A percentile compares a stretch with the other conserved stretches of the same genome.
Evolutionary conservation across 2,113 vertebrate species (phyloP).

Genomic region (Cynoglossus semilaevis): DNA sequence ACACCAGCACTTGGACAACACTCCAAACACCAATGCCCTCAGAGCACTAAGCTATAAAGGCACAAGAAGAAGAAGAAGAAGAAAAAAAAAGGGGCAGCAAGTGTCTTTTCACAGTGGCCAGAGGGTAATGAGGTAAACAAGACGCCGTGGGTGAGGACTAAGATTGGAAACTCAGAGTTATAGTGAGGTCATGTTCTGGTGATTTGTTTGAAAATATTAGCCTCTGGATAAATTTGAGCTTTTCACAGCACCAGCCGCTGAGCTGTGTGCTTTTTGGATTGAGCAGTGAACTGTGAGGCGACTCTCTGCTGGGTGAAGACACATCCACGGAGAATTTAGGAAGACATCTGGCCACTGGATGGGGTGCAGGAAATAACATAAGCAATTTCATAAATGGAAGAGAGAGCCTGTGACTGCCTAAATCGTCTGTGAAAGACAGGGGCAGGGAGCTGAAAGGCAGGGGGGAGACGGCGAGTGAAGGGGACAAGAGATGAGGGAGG

Average conservation of each 20-base stretch:
- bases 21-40: slow-evolving; percentile 34
- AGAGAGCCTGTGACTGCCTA: slow-evolving; percentile 74
- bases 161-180: slow-evolving; percentile 43
- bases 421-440: slow-evolving; percentile 74
- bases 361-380: slow-evolving; percentile 69
- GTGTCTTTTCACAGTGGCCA: slow-evolving; percentile 50
- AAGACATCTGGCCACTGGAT: slow-evolving; percentile 27
- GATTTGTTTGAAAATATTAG: slow-evolving; percentile 64
- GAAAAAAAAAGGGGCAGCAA: slow-evolving; percentile 42
- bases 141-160: slow-evolving; percentile 54
- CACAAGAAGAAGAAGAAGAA: slow-evolving; percentile 16
- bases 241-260: slow-evolving; percentile 35
- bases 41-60: slow-evolving; percentile 43
- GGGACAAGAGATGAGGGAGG: slow-evolving; percentile 43
- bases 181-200: slow-evolving; percentile 42
- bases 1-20: slow-evolving; percentile 30
- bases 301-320: slow-evolving; percentile 50
- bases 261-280: slow-evolving; percentile 46
- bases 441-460: slow-evolving; percentile 36
- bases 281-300: slow-evolving; percentile 33
- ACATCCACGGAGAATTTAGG: slow-evolving; percentile 60
- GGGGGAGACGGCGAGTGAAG: slow-evolving; percentile 37
- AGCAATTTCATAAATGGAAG: slow-evolving; percentile 79
- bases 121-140: slow-evolving; percentile 57
- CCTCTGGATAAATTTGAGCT: slow-evolving; percentile 35